Evolutionary conservation across 2,797 vertebrate species (phyloP).

Genomic region (Phrynocephalus guinanensis): DNA sequence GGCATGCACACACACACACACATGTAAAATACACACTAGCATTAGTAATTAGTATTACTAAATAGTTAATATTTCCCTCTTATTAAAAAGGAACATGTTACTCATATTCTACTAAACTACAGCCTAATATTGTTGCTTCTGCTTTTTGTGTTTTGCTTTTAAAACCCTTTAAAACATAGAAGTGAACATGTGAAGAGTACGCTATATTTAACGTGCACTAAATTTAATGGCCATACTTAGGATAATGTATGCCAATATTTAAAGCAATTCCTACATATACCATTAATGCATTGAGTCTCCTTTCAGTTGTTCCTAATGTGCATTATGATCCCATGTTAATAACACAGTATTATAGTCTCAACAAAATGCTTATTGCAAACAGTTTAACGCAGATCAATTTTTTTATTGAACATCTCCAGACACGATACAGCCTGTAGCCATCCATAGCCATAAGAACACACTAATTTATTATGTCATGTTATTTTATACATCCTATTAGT

Average conservation of each 20-base stretch:
- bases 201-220: conserved; percentile 23
- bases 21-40: no score
- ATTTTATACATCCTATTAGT: conserved; percentile 69
- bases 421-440: conserved; percentile 67
- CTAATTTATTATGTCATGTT: conserved; percentile 64
- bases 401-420: conserved; percentile 76
- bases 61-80: background rate
- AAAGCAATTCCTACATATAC: background rate
- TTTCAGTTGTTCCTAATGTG: background rate
- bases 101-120: no score
- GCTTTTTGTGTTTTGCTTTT: background rate
- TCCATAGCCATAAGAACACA: conserved; percentile 67
- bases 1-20: background rate
- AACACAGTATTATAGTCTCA: conserved; percentile 5
- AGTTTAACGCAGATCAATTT: conserved; percentile 70
- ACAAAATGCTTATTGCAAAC: conserved; percentile 68
- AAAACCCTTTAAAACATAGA: rapidly evolving
- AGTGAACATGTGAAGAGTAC: background rate
- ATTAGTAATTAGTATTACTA: conserved; percentile 40
- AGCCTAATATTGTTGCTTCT: no score
- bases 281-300: background rate
- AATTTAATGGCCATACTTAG: conserved; percentile 31
- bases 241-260: conserved; percentile 16
- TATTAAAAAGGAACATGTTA: background rate
- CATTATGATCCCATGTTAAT: background rate